Conservation (phyloP, 2,797 vertebrate species). For the Decapterus maruadsi region DNA sequence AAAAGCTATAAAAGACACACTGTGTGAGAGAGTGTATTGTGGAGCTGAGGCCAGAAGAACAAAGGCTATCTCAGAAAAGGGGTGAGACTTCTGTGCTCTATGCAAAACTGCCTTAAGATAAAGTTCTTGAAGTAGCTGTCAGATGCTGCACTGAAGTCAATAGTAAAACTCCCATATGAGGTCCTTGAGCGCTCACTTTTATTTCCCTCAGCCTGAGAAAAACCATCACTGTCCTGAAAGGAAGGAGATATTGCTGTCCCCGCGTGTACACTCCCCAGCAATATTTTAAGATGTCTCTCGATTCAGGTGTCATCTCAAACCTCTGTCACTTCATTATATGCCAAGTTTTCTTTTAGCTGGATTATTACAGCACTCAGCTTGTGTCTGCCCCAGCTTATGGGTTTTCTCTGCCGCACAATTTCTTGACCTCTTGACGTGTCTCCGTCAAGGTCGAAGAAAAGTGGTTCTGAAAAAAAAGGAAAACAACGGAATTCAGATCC, state of each 20-base stretch:
- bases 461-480: slow-evolving; percentile 26
- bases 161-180: slow-evolving; percentile 38
- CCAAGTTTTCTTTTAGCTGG: slow-evolving; percentile 52
- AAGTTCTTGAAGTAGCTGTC: slow-evolving; percentile 70
- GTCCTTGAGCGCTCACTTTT: slow-evolving; percentile 48
- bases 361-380: slow-evolving; percentile 30
- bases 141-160: slow-evolving; percentile 56
- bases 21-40: slow-evolving; percentile 46
- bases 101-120: slow-evolving; percentile 74
- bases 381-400: slow-evolving; percentile 17
- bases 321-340: slow-evolving; percentile 37
- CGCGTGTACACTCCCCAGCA: slow-evolving; percentile 30
- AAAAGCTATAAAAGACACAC: slow-evolving; percentile 54
- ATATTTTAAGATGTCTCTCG: slow-evolving; percentile 51
- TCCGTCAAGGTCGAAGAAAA: slow-evolving; percentile 67
- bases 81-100: slow-evolving; percentile 51
- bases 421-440: slow-evolving; percentile 47
- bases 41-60: slow-evolving; percentile 56
- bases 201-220: slow-evolving; percentile 47
- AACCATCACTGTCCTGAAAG: slow-evolving; percentile 46
- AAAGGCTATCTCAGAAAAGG: slow-evolving; percentile 50
- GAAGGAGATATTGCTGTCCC: slow-evolving; percentile 41
- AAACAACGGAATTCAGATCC: slow-evolving; percentile 63
- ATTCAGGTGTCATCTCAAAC: slow-evolving; percentile 52
- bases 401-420: slow-evolving; percentile 30